A percentile compares a stretch with the other conserved stretches of the same genome.
phyloP scores from a whole-genome alignment of 1,140 invertebrate genomes.

The Apis mellifera region Amel_HAv3.1 CM009946.2:3835001-3835500 shows the following conservation, averaged over 20 bases:
- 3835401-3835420: conserved; percentile 78
- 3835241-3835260: too few species aligned
- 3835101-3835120: too few species aligned
- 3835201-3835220: neutral
- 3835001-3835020: conserved; percentile 43
- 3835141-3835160: neutral
- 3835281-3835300: too few species aligned
- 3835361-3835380: neutral
- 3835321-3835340: too few species aligned
- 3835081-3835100: conserved; percentile 25
- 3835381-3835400: neutral
- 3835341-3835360: neutral
- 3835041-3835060: conserved; percentile 74
- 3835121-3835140: neutral
- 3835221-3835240: too few species aligned
- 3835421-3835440: conserved; percentile 78
- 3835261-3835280: neutral
- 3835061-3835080: conserved; percentile 66
- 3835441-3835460: conserved; percentile 82
- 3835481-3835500: conserved; percentile 76
- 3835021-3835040: conserved; percentile 72
- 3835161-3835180: neutral
- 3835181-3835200: conserved; percentile 16
- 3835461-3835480: conserved; percentile 79
- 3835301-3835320: too few species aligned